phyloP scores from a whole-genome alignment of 2,888 invertebrate genomes.

The Megastigmus dorsalis region DNA sequence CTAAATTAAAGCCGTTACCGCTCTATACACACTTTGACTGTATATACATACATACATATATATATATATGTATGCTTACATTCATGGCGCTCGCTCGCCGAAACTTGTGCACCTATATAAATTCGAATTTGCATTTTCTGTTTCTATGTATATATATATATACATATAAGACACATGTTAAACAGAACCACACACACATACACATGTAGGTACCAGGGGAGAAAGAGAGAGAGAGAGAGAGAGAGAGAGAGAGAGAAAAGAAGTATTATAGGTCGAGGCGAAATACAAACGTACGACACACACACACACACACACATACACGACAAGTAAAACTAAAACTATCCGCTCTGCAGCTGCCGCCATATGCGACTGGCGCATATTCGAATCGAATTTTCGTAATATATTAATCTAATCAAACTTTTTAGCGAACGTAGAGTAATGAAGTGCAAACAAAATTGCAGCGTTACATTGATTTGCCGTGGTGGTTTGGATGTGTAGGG shows the following conservation, averaged over 20 bases:
- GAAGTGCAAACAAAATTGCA: background rate
- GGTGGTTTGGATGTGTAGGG: no score
- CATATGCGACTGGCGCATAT: slow-evolving; percentile 26
- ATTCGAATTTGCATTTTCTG: slow-evolving; percentile 25
- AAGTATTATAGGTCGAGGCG: slow-evolving; percentile 8
- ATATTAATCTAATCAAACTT: slow-evolving; percentile 50
- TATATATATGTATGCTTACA: slow-evolving; percentile 2
- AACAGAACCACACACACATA: background rate
- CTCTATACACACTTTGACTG: slow-evolving; percentile 24
- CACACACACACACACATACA: background rate
- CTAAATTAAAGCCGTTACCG: slow-evolving; percentile 39
- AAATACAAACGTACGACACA: no score
- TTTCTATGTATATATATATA: slow-evolving; percentile 8
- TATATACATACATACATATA: slow-evolving; percentile 40
- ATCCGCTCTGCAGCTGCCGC: slow-evolving; percentile 39
- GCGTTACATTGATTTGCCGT: slow-evolving; percentile 40
- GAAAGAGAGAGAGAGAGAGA: background rate
- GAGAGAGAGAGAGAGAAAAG: background rate
- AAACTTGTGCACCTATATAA: slow-evolving; percentile 20
- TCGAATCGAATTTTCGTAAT: slow-evolving; percentile 52
- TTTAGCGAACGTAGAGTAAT: slow-evolving; percentile 35
- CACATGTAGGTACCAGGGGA: no score
- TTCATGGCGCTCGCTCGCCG: background rate
- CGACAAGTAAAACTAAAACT: background rate
- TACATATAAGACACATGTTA: background rate